Conservation (phyloP, 2,113 vertebrate genomes). For the Isichthys henryi region DNA sequence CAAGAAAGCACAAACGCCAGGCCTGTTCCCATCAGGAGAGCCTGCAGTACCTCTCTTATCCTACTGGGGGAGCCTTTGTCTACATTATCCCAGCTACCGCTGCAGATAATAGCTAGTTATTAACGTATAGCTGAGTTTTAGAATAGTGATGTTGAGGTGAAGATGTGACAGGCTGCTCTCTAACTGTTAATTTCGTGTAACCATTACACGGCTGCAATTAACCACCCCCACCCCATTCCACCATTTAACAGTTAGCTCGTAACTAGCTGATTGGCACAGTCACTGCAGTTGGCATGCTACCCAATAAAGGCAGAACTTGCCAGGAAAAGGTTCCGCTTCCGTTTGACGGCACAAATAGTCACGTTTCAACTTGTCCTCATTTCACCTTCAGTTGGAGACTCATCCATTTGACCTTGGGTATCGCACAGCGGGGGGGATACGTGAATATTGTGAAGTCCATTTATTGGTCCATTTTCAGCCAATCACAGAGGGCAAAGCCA, state of each 20-base stretch:
- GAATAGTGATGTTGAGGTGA: neutral
- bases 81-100: neutral
- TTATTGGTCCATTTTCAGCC: slow-evolving; percentile 45
- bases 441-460: slow-evolving; percentile 42
- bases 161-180: neutral
- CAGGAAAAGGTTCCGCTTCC: neutral
- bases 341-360: neutral
- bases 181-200: neutral
- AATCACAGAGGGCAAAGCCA: slow-evolving; percentile 41
- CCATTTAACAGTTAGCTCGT: neutral
- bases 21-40: neutral
- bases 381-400: neutral
- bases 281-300: neutral
- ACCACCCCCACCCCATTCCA: neutral
- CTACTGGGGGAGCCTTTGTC: neutral
- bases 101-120: neutral
- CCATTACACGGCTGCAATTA: neutral
- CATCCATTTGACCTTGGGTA: slow-evolving; percentile 34
- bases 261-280: neutral
- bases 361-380: neutral
- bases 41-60: neutral
- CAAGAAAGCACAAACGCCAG: neutral
- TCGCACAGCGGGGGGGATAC: slow-evolving; percentile 32
- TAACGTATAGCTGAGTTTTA: neutral
- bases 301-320: neutral